These are phyloP conservation scores for Xerus rutilus DNA, from an alignment of 2,797 vertebrate genomes.

Conservation along the genomic window DNA sequence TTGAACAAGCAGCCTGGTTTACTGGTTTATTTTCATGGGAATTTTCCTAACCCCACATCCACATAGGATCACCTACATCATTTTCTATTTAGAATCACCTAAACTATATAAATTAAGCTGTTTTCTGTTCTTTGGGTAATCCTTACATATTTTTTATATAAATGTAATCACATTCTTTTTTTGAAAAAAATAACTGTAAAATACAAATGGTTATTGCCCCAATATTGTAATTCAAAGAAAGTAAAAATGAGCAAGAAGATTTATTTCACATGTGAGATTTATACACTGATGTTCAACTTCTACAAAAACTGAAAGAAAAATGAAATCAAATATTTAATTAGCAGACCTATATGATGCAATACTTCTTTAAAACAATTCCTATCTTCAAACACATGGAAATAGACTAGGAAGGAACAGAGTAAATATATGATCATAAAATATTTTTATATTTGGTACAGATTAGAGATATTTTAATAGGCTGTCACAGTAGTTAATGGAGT, in stretches of 20 bases:
- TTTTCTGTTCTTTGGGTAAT: background rate
- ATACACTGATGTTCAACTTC: background rate
- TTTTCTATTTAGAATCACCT: background rate
- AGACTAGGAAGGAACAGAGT: background rate
- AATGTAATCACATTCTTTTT: background rate
- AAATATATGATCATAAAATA: background rate
- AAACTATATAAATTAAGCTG: background rate
- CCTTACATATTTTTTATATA: background rate
- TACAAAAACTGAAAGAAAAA: constrained; percentile 15
- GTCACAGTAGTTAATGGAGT: background rate
- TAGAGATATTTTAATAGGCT: background rate
- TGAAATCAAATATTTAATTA: background rate
- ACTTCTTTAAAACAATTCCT: background rate
- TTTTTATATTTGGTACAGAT: background rate
- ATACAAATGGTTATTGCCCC: background rate
- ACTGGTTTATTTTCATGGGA: background rate
- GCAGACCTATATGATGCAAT: background rate
- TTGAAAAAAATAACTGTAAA: background rate
- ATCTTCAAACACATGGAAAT: background rate
- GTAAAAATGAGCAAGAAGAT: background rate
- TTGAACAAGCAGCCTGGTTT: background rate
- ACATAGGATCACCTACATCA: background rate
- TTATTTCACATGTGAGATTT: background rate
- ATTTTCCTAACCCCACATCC: background rate
- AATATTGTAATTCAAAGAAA: constrained; percentile 8